Evolutionary conservation across 2,888 invertebrate species (phyloP).

Genomic region (Hirtodrosophila duncani): DNA sequence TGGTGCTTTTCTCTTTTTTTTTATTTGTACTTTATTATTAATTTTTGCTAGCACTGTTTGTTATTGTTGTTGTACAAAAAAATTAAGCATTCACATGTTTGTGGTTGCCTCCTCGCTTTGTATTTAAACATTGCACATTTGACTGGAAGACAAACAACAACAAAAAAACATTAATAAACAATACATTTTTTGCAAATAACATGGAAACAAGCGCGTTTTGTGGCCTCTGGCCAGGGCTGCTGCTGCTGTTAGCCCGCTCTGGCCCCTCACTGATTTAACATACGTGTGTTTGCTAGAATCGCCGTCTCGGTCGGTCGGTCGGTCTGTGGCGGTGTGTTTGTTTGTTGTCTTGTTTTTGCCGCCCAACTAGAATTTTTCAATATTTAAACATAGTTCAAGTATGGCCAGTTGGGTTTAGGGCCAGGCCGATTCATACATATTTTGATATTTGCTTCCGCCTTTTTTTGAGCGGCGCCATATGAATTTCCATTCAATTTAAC

Average conservation of each 20-base stretch:
- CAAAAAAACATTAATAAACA: too few species aligned
- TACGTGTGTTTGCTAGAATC: slow-evolving; percentile 17
- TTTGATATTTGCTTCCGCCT: slow-evolving; percentile 58
- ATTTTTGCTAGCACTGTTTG: slow-evolving; percentile 8
- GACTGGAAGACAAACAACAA: too few species aligned
- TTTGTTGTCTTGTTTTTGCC: slow-evolving; percentile 26
- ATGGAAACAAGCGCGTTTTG: too few species aligned
- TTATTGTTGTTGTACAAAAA: background rate
- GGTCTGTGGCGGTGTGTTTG: slow-evolving; percentile 14
- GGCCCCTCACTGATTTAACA: slow-evolving; percentile 1
- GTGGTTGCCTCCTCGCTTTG: too few species aligned
- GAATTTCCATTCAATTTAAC: slow-evolving; percentile 17
- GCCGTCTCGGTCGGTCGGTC: slow-evolving; percentile 3
- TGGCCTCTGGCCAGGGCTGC: too few species aligned
- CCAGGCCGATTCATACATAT: slow-evolving; percentile 1
- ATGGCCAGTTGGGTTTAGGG: background rate
- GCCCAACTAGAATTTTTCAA: background rate
- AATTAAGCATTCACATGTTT: background rate
- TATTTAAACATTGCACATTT: too few species aligned
- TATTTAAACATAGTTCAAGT: background rate
- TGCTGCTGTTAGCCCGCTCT: slow-evolving; percentile 6
- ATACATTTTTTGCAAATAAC: too few species aligned
- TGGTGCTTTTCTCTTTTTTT: slow-evolving; percentile 29
- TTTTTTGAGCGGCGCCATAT: slow-evolving; percentile 20
- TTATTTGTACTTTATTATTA: slow-evolving; percentile 12